These are phyloP conservation scores for Alosa sapidissima DNA, from an alignment of 2,797 vertebrate species.

Conservation along the genomic window DNA sequence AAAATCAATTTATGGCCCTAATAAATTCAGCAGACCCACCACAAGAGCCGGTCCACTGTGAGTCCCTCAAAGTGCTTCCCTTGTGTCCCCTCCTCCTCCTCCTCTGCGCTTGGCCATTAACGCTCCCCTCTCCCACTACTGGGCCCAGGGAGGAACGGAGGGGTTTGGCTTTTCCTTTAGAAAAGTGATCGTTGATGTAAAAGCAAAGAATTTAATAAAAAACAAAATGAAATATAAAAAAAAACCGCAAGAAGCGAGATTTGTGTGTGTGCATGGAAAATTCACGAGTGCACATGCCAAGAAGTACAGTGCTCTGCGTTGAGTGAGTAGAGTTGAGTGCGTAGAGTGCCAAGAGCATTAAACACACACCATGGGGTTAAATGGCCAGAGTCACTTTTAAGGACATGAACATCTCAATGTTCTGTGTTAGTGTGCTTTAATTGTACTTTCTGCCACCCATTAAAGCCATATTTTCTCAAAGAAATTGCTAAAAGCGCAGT, in stretches of 20 bases:
- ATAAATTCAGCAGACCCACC: conserved; percentile 76
- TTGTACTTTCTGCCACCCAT: not conserved
- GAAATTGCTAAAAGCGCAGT: not conserved
- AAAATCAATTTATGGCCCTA: conserved; percentile 77
- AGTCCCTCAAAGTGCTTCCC: conserved; percentile 55
- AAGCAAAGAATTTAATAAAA: conserved; percentile 41
- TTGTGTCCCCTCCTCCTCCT: conserved; percentile 30
- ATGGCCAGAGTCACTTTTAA: conserved; percentile 19
- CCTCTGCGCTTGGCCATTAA: conserved; percentile 36
- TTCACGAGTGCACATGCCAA: conserved; percentile 45
- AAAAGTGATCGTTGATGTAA: conserved; percentile 59
- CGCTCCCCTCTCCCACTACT: conserved; percentile 45
- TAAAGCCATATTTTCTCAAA: not conserved
- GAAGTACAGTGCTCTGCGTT: conserved; percentile 41
- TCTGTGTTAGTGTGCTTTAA: not conserved
- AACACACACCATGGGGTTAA: conserved; percentile 37
- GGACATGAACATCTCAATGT: not conserved
- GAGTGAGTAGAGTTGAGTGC: no score
- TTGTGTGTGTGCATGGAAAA: conserved; percentile 55
- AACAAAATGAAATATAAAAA: not conserved
- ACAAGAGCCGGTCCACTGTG: conserved; percentile 68
- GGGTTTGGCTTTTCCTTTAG: conserved; percentile 43
- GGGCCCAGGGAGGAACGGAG: conserved; percentile 46
- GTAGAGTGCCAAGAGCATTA: conserved; percentile 48
- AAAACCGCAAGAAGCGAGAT: not conserved